phyloP scores from a whole-genome alignment of 1,140 invertebrate genomes.

The Megathymus violae region DNA sequence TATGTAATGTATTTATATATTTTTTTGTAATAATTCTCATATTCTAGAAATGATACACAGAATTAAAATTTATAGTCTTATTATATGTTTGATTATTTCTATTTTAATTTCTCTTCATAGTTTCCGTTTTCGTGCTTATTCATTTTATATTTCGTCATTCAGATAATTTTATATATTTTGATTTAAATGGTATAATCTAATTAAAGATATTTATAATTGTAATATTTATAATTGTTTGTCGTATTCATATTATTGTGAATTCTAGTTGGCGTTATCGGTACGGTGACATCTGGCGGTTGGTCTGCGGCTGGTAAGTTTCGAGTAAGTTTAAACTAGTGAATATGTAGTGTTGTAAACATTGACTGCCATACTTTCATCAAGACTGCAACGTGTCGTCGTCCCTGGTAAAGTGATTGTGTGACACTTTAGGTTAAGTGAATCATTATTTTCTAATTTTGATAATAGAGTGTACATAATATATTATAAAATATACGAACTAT shows the following conservation, averaged over 20 bases:
- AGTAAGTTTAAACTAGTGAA: conserved; percentile 66
- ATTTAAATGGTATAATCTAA: no score
- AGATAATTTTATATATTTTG: no score
- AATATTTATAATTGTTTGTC: no score
- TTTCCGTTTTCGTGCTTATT: no score
- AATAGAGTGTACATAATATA: conserved; percentile 50
- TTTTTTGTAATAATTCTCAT: conserved; percentile 33
- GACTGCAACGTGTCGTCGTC: conserved; percentile 28
- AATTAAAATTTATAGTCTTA: no score
- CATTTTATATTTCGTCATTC: no score
- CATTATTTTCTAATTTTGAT: conserved; percentile 32
- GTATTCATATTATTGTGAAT: conserved; percentile 54
- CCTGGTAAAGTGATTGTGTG: conserved; percentile 42
- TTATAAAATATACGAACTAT: conserved; percentile 34
- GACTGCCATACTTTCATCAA: conserved; percentile 20
- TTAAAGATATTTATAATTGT: no score
- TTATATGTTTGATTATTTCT: no score
- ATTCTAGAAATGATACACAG: no score
- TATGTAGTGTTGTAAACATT: conserved; percentile 60
- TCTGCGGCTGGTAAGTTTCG: conserved; percentile 66
- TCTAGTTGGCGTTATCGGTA: conserved; percentile 66
- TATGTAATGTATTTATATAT: conserved; percentile 76
- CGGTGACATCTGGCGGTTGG: conserved; percentile 12
- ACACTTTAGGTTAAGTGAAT: conserved; percentile 36
- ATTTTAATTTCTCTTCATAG: no score